phyloP scores from a whole-genome alignment of 1,140 invertebrate genomes.

The Diabrotica virgifera region DNA sequence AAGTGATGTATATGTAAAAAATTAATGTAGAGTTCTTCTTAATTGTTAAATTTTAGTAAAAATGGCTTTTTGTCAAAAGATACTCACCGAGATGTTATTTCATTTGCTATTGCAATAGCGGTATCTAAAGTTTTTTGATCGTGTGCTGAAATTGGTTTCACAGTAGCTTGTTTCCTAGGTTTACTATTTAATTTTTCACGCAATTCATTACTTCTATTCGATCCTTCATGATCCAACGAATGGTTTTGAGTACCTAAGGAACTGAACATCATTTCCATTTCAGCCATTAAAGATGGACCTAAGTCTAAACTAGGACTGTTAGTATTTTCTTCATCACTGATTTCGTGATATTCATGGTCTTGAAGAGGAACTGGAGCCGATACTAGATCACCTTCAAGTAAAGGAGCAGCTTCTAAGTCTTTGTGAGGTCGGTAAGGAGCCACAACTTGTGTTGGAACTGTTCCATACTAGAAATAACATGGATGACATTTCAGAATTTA shows the following conservation, averaged over 20 bases:
- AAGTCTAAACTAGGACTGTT: conserved; percentile 72
- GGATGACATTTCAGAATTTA: neutral
- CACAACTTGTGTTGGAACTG: conserved; percentile 80
- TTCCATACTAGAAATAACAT: conserved; percentile 59
- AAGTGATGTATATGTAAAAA: too few species aligned
- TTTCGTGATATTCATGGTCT: conserved; percentile 88
- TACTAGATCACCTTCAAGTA: conserved; percentile 45
- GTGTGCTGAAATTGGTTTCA: conserved; percentile 92
- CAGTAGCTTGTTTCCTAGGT: conserved; percentile 76
- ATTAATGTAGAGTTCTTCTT: too few species aligned
- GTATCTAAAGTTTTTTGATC: conserved; percentile 91
- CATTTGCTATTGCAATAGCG: conserved; percentile 91
- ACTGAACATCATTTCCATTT: conserved; percentile 93
- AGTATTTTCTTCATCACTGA: conserved; percentile 78
- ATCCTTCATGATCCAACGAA: conserved; percentile 46
- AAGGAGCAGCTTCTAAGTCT: conserved; percentile 63
- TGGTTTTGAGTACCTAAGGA: conserved; percentile 48
- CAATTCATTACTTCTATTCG: conserved; percentile 64
- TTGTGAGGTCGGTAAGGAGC: conserved; percentile 85
- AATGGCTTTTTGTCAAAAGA: neutral
- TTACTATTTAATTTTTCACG: conserved; percentile 57
- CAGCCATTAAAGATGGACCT: conserved; percentile 88
- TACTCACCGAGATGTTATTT: conserved; percentile 69
- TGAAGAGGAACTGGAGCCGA: conserved; percentile 40
- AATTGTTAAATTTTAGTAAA: too few species aligned